Evolutionary conservation across 1,140 invertebrate genomes (phyloP).

Genomic region (Oncopodura yosiiana): DNA sequence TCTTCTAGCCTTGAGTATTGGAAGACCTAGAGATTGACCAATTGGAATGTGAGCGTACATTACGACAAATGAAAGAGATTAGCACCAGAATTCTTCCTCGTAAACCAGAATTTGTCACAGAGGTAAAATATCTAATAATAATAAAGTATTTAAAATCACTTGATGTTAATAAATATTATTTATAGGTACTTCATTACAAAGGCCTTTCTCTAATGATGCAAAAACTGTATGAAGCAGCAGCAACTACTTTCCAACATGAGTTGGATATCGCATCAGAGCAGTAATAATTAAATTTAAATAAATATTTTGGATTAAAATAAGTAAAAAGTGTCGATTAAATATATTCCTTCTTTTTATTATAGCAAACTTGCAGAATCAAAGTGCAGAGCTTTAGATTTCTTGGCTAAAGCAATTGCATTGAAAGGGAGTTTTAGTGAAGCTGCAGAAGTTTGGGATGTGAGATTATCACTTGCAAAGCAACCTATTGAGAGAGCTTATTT

Average conservation of each 20-base stretch:
- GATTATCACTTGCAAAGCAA: constrained; percentile 24
- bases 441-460: constrained; percentile 30
- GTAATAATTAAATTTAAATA: constrained; percentile 13
- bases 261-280: constrained; percentile 20
- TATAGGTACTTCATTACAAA: constrained; percentile 31
- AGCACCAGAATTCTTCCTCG: constrained; percentile 22
- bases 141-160: no score
- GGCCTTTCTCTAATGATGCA: constrained; percentile 26
- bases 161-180: no score
- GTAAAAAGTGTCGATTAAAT: neutral
- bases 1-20: constrained; percentile 28
- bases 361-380: constrained; percentile 25
- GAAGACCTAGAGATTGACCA: constrained; percentile 32
- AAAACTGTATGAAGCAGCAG: constrained; percentile 29
- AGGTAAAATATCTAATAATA: no score
- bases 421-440: constrained; percentile 30
- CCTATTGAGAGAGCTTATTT: constrained; percentile 31
- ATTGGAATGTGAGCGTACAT: constrained; percentile 32
- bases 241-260: constrained; percentile 28
- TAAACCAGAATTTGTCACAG: constrained; percentile 31
- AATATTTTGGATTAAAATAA: no score
- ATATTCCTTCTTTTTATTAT: neutral
- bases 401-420: constrained; percentile 21
- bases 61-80: constrained; percentile 35
- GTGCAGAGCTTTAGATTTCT: constrained; percentile 25